phyloP scores from a whole-genome alignment of 2,113 vertebrate genomes.

The Python bivittatus region DNA sequence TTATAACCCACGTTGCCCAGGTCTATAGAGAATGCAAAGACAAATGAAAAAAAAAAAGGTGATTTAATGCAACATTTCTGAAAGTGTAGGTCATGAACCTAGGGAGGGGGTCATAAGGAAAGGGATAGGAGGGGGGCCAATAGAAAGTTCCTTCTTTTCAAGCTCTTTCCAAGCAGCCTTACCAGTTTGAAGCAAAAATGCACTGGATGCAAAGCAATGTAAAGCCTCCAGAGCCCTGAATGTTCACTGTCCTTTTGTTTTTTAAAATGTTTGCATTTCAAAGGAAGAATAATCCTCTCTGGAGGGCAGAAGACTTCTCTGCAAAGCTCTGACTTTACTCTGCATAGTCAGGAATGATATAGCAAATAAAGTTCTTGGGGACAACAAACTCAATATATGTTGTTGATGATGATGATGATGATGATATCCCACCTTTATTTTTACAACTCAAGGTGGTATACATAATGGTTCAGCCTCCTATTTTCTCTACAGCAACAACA shows the following conservation, averaged over 20 bases:
- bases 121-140: not conserved
- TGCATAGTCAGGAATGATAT: not conserved
- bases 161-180: not conserved
- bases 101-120: not conserved
- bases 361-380: not conserved
- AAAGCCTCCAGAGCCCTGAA: not conserved
- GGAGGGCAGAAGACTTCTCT: not conserved
- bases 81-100: not conserved
- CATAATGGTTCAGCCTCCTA: not conserved
- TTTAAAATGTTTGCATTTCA: not conserved
- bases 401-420: not conserved
- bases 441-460: not conserved
- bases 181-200: not conserved
- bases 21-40: not conserved
- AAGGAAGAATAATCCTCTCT: not conserved
- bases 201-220: not conserved
- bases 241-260: not conserved
- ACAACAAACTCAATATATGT: not conserved
- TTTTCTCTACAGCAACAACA: not conserved
- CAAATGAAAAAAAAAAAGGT: not conserved
- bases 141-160: not conserved
- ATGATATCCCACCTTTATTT: not conserved
- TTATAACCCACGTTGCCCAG: not conserved
- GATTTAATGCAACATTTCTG: not conserved
- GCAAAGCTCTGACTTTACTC: not conserved